Conservation (phyloP, 2,797 vertebrate species). For the Gallinago stenura region DNA sequence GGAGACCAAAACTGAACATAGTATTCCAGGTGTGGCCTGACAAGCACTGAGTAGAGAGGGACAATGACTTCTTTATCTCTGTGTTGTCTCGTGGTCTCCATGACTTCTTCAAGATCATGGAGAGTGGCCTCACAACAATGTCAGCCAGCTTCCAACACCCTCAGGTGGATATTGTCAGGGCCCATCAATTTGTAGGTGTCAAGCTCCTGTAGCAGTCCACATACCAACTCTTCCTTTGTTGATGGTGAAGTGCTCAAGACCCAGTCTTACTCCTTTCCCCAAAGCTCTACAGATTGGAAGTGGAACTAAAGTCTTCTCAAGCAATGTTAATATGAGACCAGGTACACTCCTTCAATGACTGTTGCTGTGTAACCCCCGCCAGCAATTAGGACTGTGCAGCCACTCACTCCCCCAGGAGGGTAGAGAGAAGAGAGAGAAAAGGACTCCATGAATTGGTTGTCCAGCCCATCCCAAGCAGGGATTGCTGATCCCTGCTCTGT, state of each 20-base stretch:
- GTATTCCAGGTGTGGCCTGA: too few relatives aligned
- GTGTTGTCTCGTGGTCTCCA: too few relatives aligned
- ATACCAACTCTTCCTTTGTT: background rate
- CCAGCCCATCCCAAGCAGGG: background rate
- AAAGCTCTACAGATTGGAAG: background rate
- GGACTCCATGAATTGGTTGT: background rate
- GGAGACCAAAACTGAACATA: too few relatives aligned
- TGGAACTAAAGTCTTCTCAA: background rate
- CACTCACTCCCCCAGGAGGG: background rate
- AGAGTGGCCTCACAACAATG: too few relatives aligned
- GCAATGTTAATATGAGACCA: background rate
- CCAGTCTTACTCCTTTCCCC: background rate
- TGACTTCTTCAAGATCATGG: too few relatives aligned
- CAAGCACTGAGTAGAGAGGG: too few relatives aligned
- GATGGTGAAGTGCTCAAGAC: too few relatives aligned
- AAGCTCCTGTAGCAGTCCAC: background rate
- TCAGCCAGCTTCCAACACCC: background rate
- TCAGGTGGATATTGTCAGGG: background rate
- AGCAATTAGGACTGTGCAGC: background rate
- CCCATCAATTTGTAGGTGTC: background rate
- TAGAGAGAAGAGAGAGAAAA: background rate
- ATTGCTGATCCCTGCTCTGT: background rate
- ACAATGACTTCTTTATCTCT: too few relatives aligned
- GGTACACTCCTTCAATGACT: fast-evolving
- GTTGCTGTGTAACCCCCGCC: background rate